Percentiles rank a stretch among this genome's conserved stretches.
Evolutionary conservation across 1,140 invertebrate genomes (phyloP).

Genomic region (Brachionus asplanchnoidis): DNA sequence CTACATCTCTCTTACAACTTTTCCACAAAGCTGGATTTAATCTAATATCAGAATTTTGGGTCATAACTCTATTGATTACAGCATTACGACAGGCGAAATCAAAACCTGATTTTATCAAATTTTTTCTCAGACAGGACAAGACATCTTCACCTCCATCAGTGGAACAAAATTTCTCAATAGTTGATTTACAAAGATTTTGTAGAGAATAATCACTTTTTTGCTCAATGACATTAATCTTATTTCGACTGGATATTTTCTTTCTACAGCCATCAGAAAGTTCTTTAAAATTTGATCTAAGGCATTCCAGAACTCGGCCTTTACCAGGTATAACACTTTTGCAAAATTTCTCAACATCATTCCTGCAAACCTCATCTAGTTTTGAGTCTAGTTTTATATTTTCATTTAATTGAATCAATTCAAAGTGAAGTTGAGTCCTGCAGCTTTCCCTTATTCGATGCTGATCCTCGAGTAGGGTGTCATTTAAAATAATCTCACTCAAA

Average conservation of each 20-base stretch:
- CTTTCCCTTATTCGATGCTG: conserved; percentile 73
- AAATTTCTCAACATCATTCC: conserved; percentile 69
- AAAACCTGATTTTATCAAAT: conserved; percentile 74
- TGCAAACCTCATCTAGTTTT: conserved; percentile 68
- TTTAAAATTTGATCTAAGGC: neutral
- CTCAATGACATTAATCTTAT: conserved; percentile 76
- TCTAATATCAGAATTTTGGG: conserved; percentile 81
- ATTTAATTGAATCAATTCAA: conserved; percentile 61
- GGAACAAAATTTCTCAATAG: conserved; percentile 63
- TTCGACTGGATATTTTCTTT: conserved; percentile 64
- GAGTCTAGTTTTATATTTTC: conserved; percentile 80
- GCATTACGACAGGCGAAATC: conserved; percentile 78
- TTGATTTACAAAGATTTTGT: conserved; percentile 72
- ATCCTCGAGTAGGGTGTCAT: conserved; percentile 45
- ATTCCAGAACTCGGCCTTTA: conserved; percentile 53
- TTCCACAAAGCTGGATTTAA: conserved; percentile 80
- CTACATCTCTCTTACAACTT: conserved; percentile 70
- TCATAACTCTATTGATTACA: conserved; percentile 79
- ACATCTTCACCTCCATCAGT: conserved; percentile 49
- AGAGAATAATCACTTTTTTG: conserved; percentile 78
- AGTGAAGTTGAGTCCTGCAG: conserved; percentile 74
- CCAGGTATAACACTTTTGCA: conserved; percentile 70
- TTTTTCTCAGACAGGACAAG: conserved; percentile 62
- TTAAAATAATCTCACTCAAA: conserved; percentile 35
- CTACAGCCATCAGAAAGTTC: conserved; percentile 68